These are phyloP conservation scores for Sipha flava DNA, from an alignment of 1,140 invertebrate genomes.

Conservation along the genomic window DNA sequence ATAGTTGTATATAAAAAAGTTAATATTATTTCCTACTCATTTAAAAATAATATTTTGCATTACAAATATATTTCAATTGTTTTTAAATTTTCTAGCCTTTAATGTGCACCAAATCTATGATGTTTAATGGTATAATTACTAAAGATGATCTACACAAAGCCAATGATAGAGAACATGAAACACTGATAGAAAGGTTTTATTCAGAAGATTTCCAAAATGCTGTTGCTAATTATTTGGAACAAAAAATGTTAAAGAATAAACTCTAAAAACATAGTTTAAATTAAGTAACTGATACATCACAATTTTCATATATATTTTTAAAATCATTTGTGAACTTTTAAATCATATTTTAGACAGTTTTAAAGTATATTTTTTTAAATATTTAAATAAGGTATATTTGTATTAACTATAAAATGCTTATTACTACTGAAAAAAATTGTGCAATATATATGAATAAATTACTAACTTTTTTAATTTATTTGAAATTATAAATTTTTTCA, in stretches of 20 bases:
- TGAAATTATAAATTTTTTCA: too few species aligned
- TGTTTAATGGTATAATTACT: neutral
- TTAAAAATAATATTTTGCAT: neutral
- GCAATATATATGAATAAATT: too few species aligned
- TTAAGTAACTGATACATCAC: neutral
- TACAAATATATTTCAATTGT: neutral
- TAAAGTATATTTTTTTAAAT: neutral
- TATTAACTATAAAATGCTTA: neutral
- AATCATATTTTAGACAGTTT: neutral
- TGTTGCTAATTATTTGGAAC: neutral
- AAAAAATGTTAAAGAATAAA: constrained; percentile 14
- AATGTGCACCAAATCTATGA: constrained; percentile 7
- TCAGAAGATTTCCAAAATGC: constrained; percentile 1
- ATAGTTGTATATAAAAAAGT: neutral
- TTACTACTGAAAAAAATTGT: neutral
- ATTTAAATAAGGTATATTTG: neutral
- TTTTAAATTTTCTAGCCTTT: constrained; percentile 5
- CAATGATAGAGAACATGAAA: constrained; percentile 17
- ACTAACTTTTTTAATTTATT: too few species aligned
- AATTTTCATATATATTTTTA: neutral
- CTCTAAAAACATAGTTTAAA: neutral
- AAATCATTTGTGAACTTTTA: neutral
- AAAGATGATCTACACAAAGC: constrained; percentile 11
- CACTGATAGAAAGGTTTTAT: constrained; percentile 18
- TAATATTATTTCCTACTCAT: neutral